A percentile compares a stretch with the other conserved stretches of the same genome.
These are phyloP conservation scores for Sus cebifrons DNA, from an alignment of 2,797 vertebrate species.

Conservation along the genomic window DNA sequence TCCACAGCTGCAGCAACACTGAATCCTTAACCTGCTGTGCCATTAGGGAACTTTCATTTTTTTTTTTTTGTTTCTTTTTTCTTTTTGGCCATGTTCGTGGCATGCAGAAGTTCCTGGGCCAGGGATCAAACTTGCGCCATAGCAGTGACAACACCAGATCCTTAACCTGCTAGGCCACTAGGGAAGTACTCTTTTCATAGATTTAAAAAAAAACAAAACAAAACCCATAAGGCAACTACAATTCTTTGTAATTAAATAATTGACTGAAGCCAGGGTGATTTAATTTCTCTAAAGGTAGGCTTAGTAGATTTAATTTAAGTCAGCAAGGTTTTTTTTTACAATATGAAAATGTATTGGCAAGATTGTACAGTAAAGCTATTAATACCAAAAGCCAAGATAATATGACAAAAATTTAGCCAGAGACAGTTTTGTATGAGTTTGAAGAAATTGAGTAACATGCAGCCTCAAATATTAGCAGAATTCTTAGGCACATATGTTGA, in stretches of 20 bases:
- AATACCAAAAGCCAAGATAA: constrained; percentile 21
- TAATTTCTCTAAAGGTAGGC: not conserved
- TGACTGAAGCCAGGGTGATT: not conserved
- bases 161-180: too few relatives aligned
- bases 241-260: constrained; percentile 4
- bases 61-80: too few relatives aligned
- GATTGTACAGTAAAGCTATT: not conserved
- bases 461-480: constrained; percentile 16
- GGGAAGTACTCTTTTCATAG: too few relatives aligned
- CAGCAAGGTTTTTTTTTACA: constrained; percentile 8
- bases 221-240: not conserved
- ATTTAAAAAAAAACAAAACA: too few relatives aligned
- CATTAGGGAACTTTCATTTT: too few relatives aligned
- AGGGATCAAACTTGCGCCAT: too few relatives aligned
- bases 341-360: constrained; percentile 17
- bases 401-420: not conserved
- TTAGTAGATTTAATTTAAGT: constrained; percentile 43
- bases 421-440: constrained; percentile 1
- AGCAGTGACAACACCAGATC: too few relatives aligned
- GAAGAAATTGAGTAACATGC: not conserved
- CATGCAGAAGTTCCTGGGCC: too few relatives aligned
- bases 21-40: too few relatives aligned
- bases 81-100: too few relatives aligned
- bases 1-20: too few relatives aligned
- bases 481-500: not conserved